Percentiles rank a stretch among this genome's conserved stretches.
These are phyloP conservation scores for Corythornis madagascariensis DNA, from an alignment of 2,113 vertebrate genomes.

Conservation along the genomic window DNA sequence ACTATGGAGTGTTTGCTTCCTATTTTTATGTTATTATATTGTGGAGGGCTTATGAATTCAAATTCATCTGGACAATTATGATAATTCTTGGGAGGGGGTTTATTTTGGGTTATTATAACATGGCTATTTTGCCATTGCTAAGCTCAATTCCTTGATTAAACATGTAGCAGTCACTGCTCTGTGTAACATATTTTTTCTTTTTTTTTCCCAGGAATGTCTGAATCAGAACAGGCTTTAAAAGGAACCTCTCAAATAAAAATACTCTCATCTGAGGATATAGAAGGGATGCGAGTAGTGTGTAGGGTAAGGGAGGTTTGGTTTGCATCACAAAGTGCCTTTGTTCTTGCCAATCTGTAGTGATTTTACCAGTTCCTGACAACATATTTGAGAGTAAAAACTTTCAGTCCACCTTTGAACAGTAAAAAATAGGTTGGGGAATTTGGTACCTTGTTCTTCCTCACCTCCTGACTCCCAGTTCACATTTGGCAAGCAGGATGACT, in stretches of 20 bases:
- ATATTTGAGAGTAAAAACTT: not conserved
- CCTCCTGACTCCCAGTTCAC: not conserved
- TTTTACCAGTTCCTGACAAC: not conserved
- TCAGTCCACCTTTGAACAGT: not conserved
- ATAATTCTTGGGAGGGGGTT: not conserved
- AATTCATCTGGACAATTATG: not conserved
- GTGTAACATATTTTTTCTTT: not conserved
- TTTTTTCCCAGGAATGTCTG: conserved; percentile 88
- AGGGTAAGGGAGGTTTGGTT: conserved; percentile 76
- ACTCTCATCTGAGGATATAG: conserved; percentile 91
- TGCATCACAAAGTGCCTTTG: not conserved
- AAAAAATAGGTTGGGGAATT: not conserved
- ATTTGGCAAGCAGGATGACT: not conserved
- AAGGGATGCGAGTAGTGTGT: conserved; percentile 93
- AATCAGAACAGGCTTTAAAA: conserved; percentile 96
- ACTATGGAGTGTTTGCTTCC: not conserved
- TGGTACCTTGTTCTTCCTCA: not conserved
- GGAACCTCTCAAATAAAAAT: conserved; percentile 98
- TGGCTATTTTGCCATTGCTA: not conserved
- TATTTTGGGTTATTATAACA: not conserved
- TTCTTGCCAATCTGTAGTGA: not conserved
- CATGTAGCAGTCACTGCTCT: not conserved
- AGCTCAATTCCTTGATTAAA: not conserved
- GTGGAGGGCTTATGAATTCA: not conserved
- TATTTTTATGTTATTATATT: not conserved